Evolutionary conservation across 2,113 vertebrate genomes (phyloP).

Genomic region (Clarias macrocephalus): DNA sequence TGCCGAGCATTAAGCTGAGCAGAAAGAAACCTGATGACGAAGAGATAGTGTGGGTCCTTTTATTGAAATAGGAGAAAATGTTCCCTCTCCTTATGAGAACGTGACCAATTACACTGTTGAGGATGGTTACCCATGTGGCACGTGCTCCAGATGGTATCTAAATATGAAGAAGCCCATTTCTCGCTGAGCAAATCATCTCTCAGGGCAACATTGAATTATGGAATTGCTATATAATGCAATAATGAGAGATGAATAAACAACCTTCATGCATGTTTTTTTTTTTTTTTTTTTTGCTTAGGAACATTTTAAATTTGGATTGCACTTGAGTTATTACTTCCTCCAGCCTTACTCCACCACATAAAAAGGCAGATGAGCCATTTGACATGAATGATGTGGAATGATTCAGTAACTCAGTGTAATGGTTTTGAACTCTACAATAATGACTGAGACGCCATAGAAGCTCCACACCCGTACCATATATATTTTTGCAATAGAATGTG

Average conservation of each 20-base stretch:
- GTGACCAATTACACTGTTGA: slow-evolving; percentile 6
- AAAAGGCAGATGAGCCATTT: not conserved
- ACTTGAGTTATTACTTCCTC: not conserved
- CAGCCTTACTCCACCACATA: not conserved
- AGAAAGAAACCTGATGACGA: not conserved
- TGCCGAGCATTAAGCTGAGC: not conserved
- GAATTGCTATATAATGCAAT: not conserved
- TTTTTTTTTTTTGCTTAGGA: not conserved
- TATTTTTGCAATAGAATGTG: not conserved
- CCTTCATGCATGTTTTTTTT: not conserved
- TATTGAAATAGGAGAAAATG: not conserved
- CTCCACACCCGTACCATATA: not conserved
- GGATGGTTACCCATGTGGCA: not conserved
- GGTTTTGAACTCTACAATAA: not conserved
- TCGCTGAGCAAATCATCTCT: not conserved
- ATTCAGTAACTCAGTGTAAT: not conserved
- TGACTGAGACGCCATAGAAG: not conserved
- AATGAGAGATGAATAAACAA: not conserved
- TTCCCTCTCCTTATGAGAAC: slow-evolving; percentile 6
- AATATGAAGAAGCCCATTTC: not conserved
- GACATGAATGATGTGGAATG: not conserved
- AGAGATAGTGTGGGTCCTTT: not conserved
- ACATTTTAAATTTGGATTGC: not conserved
- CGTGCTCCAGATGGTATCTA: slow-evolving; percentile 13
- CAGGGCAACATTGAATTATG: not conserved